These are phyloP conservation scores for Trichogramma pretiosum DNA, from an alignment of 1,140 invertebrate genomes.

Conservation along the genomic window DNA sequence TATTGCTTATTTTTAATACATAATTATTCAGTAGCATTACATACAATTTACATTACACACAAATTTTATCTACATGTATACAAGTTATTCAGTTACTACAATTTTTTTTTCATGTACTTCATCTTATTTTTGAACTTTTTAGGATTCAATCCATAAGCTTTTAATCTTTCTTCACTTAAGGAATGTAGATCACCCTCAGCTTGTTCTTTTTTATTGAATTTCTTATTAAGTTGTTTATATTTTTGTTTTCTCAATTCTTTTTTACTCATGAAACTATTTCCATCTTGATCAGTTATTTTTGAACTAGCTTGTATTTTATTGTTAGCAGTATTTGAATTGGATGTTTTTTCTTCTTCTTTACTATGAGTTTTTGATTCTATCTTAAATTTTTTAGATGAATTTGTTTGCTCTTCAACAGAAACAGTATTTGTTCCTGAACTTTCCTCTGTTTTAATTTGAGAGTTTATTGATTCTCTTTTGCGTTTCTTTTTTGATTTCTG, in stretches of 20 bases:
- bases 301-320: not conserved
- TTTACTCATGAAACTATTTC: constrained; percentile 14
- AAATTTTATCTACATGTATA: constrained; percentile 16
- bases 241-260: constrained; percentile 27
- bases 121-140: constrained; percentile 72
- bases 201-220: constrained; percentile 1
- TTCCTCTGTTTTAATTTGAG: not conserved
- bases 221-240: constrained; percentile 8
- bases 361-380: no score
- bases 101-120: constrained; percentile 46
- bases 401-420: not conserved
- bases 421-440: not conserved
- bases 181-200: constrained; percentile 26
- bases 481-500: constrained; percentile 7
- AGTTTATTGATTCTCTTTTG: not conserved
- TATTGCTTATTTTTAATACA: no score
- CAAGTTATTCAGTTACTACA: constrained; percentile 10
- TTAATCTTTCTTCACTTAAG: constrained; percentile 67
- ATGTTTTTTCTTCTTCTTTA: constrained; percentile 25
- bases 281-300: constrained; percentile 27
- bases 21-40: no score
- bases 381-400: no score
- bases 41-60: no score
- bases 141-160: constrained; percentile 85
- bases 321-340: not conserved